These are phyloP conservation scores for Sycon ciliatum DNA, from an alignment of 37 sponge, comb jelly and placozoan genomes.

Conservation along the genomic window DNA sequence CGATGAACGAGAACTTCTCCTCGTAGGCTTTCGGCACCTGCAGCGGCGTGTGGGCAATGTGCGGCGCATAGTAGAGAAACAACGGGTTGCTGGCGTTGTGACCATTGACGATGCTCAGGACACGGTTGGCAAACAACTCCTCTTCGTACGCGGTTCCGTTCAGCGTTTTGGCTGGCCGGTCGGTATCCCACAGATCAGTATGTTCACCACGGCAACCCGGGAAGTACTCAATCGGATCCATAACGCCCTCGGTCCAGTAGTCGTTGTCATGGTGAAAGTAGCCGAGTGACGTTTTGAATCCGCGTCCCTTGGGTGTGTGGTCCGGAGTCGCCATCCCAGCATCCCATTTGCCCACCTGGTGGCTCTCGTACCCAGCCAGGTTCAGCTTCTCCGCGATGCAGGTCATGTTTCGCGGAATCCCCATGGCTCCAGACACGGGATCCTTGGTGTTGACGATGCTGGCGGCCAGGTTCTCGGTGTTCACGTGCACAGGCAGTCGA, in stretches of 20 bases:
- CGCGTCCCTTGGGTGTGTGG: slow-evolving; percentile 27
- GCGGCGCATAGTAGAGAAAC: slow-evolving; percentile 33
- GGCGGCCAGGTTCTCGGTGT: background rate
- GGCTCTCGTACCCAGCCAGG: background rate
- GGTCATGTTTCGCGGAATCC: slow-evolving; percentile 23
- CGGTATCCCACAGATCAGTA: slow-evolving; percentile 36
- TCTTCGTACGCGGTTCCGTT: slow-evolving; percentile 46
- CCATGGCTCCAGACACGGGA: slow-evolving; percentile 17
- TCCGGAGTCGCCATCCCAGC: slow-evolving; percentile 30
- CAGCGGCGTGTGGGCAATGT: slow-evolving; percentile 20
- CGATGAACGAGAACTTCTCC: slow-evolving; percentile 29
- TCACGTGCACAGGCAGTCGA: background rate
- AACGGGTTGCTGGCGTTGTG: too few relatives aligned
- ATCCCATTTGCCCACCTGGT: slow-evolving; percentile 36
- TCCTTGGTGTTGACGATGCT: slow-evolving; percentile 14
- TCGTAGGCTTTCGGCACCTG: background rate
- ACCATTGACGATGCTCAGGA: background rate
- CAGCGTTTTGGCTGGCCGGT: slow-evolving; percentile 21
- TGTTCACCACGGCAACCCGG: background rate
- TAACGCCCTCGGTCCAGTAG: slow-evolving; percentile 24
- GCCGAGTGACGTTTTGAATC: slow-evolving; percentile 39
- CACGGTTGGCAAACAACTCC: background rate
- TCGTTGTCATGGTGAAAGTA: slow-evolving; percentile 49
- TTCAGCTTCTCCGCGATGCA: slow-evolving; percentile 1
- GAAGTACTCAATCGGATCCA: background rate